phyloP scores from a whole-genome alignment of 2,888 invertebrate genomes.

The Laothoe populi region DNA sequence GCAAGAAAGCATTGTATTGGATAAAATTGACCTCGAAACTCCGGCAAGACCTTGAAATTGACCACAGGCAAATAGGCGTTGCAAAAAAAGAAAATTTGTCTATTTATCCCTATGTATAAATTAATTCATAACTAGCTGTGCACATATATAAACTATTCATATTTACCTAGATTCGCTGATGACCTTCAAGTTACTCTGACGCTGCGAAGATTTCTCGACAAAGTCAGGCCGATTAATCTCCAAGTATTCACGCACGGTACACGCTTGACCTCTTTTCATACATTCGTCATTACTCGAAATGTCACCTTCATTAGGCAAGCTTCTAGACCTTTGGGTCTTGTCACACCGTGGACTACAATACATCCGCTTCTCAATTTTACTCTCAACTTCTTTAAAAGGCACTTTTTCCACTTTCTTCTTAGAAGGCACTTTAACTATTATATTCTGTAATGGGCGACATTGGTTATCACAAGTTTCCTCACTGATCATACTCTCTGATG shows the following conservation, averaged over 20 bases:
- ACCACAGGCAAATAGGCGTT: too few relatives aligned
- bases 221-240: constrained; percentile 89
- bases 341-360: constrained; percentile 46
- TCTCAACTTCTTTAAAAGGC: constrained; percentile 60
- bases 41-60: too few relatives aligned
- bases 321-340: constrained; percentile 53
- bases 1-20: too few relatives aligned
- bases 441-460: constrained; percentile 60
- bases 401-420: constrained; percentile 51
- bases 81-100: too few relatives aligned
- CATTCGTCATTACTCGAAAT: constrained; percentile 66
- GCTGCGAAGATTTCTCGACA: constrained; percentile 69
- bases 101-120: too few relatives aligned
- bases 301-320: constrained; percentile 67
- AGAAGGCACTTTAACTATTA: constrained; percentile 73
- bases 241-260: constrained; percentile 88
- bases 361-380: constrained; percentile 56
- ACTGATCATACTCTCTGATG: constrained; percentile 71
- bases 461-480: constrained; percentile 57
- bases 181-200: constrained; percentile 69
- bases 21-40: too few relatives aligned
- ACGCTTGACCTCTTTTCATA: constrained; percentile 54
- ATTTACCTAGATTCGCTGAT: constrained; percentile 71
- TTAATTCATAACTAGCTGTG: not conserved
- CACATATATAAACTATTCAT: not conserved